Base-by-base conservation (phyloP, 2,113 vertebrate species). In the Variabilichromis moorii region DNA sequence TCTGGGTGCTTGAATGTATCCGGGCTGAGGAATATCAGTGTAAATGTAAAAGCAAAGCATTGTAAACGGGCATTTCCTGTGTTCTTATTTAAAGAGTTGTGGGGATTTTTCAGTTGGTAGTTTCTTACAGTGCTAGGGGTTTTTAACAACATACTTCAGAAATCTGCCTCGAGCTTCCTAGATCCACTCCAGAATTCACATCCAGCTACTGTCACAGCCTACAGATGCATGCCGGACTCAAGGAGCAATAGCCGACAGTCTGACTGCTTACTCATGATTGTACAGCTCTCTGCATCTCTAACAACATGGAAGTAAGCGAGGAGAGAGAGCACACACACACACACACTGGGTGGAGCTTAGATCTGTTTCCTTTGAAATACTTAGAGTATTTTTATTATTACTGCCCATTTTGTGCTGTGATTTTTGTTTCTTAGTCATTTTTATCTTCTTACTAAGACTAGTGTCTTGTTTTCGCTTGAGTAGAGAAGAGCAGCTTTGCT, bases 1-100 rank as follows among this genome's bases (percentile, higher is more conserved):
- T 35, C 54, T 61, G 88, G 80, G 83, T 88, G 93, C 85, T 91
- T 91, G 95, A 96, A 96, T 96, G 95, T 96, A 96, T 61, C 71
- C 9, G 31, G 81, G 88, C 31, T 31, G 73, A 86, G 42, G 42
- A 76, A 80, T 90, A 68, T 68, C 55, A 31, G 35, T 40, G 71
- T 76, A 76, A 80, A 89, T 86, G 89, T 91, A 89, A 90, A 73
- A 88, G 88, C 68, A 80, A 63, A 21, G 68, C 84, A 91, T 88
- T 89, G 89, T 94, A 93, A 90, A 86, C 40, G 81, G 57, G 45
- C 73, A 35, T 82, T 84, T 84, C 33, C 59, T 82, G 73, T 73
- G 28, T 85, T 66, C 35, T 87, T 90, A 81, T 89, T 88, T 88
- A 85, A 90, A 66, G 51, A 55, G n/a, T 17, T 4, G 24, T 21